Percentiles rank a stretch among this genome's conserved stretches.
Evolutionary conservation across 2,888 invertebrate genomes (phyloP).

Genomic region (Ornithoptera alexandrae): DNA sequence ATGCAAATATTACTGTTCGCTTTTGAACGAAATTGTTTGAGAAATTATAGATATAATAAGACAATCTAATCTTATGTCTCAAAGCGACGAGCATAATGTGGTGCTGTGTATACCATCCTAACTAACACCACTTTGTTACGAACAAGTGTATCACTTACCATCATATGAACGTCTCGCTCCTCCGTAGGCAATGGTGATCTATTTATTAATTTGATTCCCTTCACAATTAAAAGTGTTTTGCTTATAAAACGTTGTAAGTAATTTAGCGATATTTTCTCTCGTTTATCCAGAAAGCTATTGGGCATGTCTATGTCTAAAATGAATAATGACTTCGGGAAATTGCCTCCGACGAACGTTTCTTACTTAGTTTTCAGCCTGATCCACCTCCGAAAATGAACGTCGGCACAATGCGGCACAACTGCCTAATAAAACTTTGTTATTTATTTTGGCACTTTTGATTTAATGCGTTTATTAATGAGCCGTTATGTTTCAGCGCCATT

Average conservation of each 20-base stretch:
- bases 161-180: too few species aligned
- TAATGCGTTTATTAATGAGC: constrained; percentile 35
- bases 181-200: too few species aligned
- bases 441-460: constrained; percentile 58
- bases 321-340: constrained; percentile 73
- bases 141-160: too few species aligned
- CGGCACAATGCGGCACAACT: constrained; percentile 36
- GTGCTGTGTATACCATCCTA: too few species aligned
- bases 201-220: too few species aligned
- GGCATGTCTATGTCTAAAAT: constrained; percentile 44
- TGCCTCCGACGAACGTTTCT: constrained; percentile 69
- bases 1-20: too few species aligned
- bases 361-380: constrained; percentile 61
- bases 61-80: too few species aligned
- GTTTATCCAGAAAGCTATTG: constrained; percentile 19
- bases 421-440: constrained; percentile 58
- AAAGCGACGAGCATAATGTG: too few species aligned
- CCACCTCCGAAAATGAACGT: constrained; percentile 54
- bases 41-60: too few species aligned
- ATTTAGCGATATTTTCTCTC: constrained; percentile 9
- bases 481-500: constrained; percentile 10
- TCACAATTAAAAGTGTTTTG: too few species aligned
- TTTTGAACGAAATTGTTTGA: too few species aligned
- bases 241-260: neutral
- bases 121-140: too few species aligned